Percentiles rank a stretch among this genome's conserved stretches.
Evolutionary conservation across 2,797 vertebrate species (phyloP).

Genomic region (Bucorvus abyssinicus): DNA sequence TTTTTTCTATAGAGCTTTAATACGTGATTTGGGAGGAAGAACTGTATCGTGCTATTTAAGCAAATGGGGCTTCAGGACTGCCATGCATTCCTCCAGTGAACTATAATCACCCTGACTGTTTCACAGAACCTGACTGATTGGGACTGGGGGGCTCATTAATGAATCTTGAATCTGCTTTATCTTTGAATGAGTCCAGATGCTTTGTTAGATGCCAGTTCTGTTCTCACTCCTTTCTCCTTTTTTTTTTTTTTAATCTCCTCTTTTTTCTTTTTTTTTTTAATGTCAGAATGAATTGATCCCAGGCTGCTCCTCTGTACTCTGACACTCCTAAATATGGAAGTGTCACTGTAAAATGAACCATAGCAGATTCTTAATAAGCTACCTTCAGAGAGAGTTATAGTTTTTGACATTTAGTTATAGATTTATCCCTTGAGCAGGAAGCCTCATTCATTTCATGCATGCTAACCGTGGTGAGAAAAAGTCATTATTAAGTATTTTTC

Average conservation of each 20-base stretch:
- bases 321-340: constrained; percentile 71
- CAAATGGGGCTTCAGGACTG: constrained; percentile 41
- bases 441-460: constrained; percentile 52
- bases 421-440: constrained; percentile 55
- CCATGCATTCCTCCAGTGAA: neutral
- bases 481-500: constrained; percentile 58
- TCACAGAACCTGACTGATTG: neutral
- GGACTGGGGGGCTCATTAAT: constrained; percentile 3
- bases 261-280: neutral
- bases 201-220: constrained; percentile 55
- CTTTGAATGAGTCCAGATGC: constrained; percentile 63
- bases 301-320: constrained; percentile 50
- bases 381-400: constrained; percentile 68
- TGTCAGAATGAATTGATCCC: constrained; percentile 70
- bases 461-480: constrained; percentile 52
- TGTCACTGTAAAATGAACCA: constrained; percentile 74
- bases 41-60: constrained; percentile 26
- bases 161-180: constrained; percentile 57
- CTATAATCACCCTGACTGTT: neutral
- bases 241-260: neutral
- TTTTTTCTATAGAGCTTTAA: constrained; percentile 25
- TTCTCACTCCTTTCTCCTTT: neutral
- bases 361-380: constrained; percentile 73
- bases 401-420: constrained; percentile 72
- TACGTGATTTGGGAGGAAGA: constrained; percentile 6